phyloP scores from a whole-genome alignment of 2,797 vertebrate genomes.

The Fistularia tabacaria region DNA sequence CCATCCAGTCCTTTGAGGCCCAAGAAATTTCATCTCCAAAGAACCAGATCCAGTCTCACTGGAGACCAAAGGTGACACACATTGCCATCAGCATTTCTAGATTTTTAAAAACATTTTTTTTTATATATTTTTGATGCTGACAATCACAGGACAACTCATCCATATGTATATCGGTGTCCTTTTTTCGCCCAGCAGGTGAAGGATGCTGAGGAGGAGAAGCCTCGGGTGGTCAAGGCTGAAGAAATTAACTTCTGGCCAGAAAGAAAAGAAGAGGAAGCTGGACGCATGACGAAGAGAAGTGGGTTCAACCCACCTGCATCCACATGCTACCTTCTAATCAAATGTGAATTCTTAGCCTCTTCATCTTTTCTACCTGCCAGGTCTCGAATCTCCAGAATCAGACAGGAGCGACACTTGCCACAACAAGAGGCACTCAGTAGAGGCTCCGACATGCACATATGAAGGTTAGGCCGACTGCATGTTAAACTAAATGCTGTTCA shows the following conservation, averaged over 20 bases:
- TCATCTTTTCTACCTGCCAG: conserved; percentile 11
- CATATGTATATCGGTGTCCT: not conserved
- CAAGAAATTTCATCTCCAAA: conserved; percentile 68
- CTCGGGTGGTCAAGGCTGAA: conserved; percentile 24
- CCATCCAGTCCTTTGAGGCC: conserved; percentile 72
- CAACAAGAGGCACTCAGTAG: conserved; percentile 16
- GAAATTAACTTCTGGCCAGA: conserved; percentile 9
- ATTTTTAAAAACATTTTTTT: too few relatives aligned
- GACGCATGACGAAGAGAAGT: conserved; percentile 39
- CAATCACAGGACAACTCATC: not conserved
- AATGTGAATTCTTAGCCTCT: not conserved
- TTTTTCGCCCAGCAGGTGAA: conserved; percentile 14
- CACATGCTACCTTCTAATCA: not conserved
- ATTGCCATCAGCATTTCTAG: too few relatives aligned
- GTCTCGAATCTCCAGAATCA: conserved; percentile 30
- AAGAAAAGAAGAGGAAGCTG: conserved; percentile 17
- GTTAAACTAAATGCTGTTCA: not conserved
- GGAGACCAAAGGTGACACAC: conserved; percentile 64
- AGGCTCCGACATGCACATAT: conserved; percentile 15
- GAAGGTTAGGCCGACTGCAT: conserved; percentile 33
- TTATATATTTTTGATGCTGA: not conserved
- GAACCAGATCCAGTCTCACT: conserved; percentile 44
- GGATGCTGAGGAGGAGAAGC: conserved; percentile 25
- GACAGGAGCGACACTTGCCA: conserved; percentile 12
- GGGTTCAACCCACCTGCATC: conserved; percentile 6